Conservation (phyloP, 2,797 vertebrate species). For the Halcyon badia region DNA sequence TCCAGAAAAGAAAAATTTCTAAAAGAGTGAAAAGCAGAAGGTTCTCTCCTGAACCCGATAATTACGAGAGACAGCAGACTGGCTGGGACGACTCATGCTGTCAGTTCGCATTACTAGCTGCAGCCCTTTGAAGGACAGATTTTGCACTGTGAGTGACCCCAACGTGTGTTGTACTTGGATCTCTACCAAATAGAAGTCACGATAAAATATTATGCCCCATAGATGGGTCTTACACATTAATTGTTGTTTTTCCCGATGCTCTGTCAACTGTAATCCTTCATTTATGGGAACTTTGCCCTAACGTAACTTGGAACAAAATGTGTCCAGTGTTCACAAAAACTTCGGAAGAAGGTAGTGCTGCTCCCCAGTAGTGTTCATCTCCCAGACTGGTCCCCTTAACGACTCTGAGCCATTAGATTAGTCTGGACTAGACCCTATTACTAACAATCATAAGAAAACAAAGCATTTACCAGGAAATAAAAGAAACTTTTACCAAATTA, state of each 20-base stretch:
- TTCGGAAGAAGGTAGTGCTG: slow-evolving; percentile 82
- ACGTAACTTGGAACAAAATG: slow-evolving; percentile 85
- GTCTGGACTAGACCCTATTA: slow-evolving; percentile 65
- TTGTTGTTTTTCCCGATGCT: not conserved
- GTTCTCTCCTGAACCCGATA: slow-evolving; percentile 84
- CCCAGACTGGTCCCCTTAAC: slow-evolving; percentile 82
- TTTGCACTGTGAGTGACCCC: slow-evolving; percentile 2
- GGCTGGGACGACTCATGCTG: slow-evolving; percentile 84
- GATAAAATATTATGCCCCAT: slow-evolving; percentile 21
- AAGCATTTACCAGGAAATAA: not conserved
- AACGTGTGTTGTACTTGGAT: not conserved
- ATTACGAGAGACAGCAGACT: slow-evolving; percentile 84
- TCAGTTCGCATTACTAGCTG: slow-evolving; percentile 75
- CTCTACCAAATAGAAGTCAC: not conserved
- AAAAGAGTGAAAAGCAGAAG: slow-evolving; percentile 84
- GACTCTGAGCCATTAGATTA: slow-evolving; percentile 83
- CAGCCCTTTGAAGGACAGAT: slow-evolving; percentile 1
- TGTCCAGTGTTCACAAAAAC: slow-evolving; percentile 83
- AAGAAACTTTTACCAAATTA: not conserved
- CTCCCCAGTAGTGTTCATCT: slow-evolving; percentile 80
- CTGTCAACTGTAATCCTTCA: slow-evolving; percentile 17
- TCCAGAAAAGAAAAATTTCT: slow-evolving; percentile 86
- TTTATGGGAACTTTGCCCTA: slow-evolving; percentile 84
- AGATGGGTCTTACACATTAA: not conserved
- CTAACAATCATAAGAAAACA: not conserved